Evolutionary conservation across 2,888 invertebrate genomes (phyloP), one percentile per base, ranked within the genome.

Genomic region (Tigriopus californicus): DNA sequence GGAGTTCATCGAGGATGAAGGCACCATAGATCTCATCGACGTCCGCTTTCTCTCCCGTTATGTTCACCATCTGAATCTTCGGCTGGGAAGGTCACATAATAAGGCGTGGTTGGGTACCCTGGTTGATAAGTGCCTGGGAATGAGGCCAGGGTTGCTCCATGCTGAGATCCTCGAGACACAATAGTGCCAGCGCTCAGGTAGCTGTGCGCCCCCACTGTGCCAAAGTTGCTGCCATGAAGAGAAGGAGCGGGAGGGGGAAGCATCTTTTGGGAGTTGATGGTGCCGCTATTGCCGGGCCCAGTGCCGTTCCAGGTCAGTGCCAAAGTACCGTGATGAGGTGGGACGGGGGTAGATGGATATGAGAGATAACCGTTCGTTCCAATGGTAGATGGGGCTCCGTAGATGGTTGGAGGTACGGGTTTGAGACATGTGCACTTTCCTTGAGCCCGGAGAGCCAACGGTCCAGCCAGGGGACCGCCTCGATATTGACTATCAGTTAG

Each of bases 401-500:
- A 54, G 57, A 62, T 58, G n/a, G 60, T 56, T 13, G 54, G 60
- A 24, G 49, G 62, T 10, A 61, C 61, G 70, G 67, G 66, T 61
- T 76, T 64, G 53, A 77, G 72, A 63, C 78, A 78, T 42, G 78
- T 77, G 67, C 77, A 79, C 49, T 75, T 75, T 20, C 66, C 65
- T 58, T 65, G 65, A 18, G 66, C 62, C 41, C 62, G 67, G 62
- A 66, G 66, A 61, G 64, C 69, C 64, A 66, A 65, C 61, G 63
- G 68, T 44, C 67, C 68, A 49, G 80, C 80, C 62, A 81, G 69
- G 0, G 82, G 80, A n/a, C 78, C 80, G 60, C 79, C 80, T 62
- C 81, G 76, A 64, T 82, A 83, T 49, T 81, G 81, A 20, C 65
- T 65, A 42, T 67, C 78, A 44, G 80, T 78, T 79, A 83, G 79